phyloP scores from a whole-genome alignment of 2,797 vertebrate species.

The Merluccius polli region DNA sequence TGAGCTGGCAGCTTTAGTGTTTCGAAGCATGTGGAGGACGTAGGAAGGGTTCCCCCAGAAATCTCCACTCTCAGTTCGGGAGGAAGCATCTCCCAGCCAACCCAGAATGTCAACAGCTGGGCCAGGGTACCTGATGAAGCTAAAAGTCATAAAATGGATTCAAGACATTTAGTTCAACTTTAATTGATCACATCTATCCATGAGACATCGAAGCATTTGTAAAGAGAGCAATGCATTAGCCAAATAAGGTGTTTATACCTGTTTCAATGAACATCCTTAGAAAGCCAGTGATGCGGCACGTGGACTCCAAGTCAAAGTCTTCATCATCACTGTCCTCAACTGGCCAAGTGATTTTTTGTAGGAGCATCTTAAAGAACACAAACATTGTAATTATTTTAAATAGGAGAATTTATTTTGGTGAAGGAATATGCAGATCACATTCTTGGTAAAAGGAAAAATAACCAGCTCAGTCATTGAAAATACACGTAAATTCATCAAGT shows the following conservation, averaged over 20 bases:
- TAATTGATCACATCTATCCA: conserved; percentile 16
- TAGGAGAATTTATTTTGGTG: conserved; percentile 9
- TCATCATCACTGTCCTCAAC: conserved; percentile 16
- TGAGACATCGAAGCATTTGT: conserved; percentile 16
- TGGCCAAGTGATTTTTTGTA: conserved; percentile 6
- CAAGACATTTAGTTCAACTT: conserved; percentile 13
- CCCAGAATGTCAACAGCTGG: conserved; percentile 15
- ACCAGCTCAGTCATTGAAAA: conserved; percentile 3
- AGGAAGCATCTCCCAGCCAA: too few species aligned
- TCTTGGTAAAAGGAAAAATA: not conserved
- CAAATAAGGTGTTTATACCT: conserved; percentile 13
- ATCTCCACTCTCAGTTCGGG: too few species aligned
- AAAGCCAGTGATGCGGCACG: conserved; percentile 17
- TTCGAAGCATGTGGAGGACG: too few species aligned
- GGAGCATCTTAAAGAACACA: conserved; percentile 14
- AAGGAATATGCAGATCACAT: conserved; percentile 11
- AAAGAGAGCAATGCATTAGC: not conserved
- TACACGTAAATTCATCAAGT: conserved; percentile 9
- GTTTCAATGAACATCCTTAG: conserved; percentile 22
- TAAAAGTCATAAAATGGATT: conserved; percentile 21
- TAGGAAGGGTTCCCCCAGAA: too few species aligned
- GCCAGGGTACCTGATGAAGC: conserved; percentile 20
- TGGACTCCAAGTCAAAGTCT: conserved; percentile 16
- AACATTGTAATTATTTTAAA: conserved; percentile 5
- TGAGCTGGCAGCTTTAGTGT: too few species aligned